Conservation (phyloP, 2,113 vertebrate genomes). For the Tachysurus fulvidraco region DNA sequence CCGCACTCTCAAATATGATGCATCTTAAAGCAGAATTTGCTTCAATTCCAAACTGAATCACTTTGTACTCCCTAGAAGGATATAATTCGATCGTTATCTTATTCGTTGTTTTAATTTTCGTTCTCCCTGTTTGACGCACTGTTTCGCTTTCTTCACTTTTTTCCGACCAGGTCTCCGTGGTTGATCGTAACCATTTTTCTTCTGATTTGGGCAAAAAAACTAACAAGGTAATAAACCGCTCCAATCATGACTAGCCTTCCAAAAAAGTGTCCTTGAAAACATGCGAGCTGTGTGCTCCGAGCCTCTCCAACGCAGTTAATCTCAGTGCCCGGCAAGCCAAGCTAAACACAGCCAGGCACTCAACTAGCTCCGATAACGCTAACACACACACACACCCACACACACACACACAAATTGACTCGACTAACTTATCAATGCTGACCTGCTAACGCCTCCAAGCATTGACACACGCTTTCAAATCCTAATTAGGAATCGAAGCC, state of each 20-base stretch:
- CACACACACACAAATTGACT: background rate
- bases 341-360: constrained; percentile 47
- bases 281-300: constrained; percentile 50
- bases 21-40: background rate
- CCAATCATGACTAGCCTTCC: constrained; percentile 60
- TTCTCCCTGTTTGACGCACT: too few species aligned
- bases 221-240: background rate
- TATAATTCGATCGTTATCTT: background rate
- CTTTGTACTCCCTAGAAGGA: background rate
- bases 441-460: background rate
- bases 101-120: too few species aligned
- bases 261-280: constrained; percentile 64
- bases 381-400: constrained; percentile 40
- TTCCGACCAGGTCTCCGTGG: background rate
- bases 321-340: constrained; percentile 44
- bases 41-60: background rate
- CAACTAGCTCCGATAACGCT: constrained; percentile 34
- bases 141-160: background rate
- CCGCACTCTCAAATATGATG: too few species aligned
- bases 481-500: constrained; percentile 14
- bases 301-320: constrained; percentile 43
- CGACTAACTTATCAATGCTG: background rate
- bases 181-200: background rate
- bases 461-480: background rate
- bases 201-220: background rate